Conservation (phyloP, 2,797 vertebrate species). For the Sternarchorhynchus goeldii region DNA sequence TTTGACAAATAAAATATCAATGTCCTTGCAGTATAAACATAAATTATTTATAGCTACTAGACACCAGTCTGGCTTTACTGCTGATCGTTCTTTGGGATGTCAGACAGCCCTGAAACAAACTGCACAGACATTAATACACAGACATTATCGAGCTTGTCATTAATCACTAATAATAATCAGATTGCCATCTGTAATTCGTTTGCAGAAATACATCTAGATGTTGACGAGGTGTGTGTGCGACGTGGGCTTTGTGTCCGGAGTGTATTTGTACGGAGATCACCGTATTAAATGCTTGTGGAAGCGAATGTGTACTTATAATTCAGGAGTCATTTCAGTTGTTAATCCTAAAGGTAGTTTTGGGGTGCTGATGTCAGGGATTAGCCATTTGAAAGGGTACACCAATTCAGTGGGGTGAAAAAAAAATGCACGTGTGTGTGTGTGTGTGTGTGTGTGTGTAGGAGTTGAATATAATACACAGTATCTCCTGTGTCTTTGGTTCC, state of each 20-base stretch:
- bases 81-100: neutral
- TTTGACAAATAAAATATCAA: neutral
- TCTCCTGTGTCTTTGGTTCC: neutral
- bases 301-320: conserved; percentile 17
- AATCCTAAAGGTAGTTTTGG: conserved; percentile 38
- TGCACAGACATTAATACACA: neutral
- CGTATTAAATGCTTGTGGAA: conserved; percentile 3
- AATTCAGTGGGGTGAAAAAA: neutral
- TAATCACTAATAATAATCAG: neutral
- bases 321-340: conserved; percentile 19
- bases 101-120: neutral
- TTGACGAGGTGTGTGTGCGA: neutral
- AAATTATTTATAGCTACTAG: conserved; percentile 1
- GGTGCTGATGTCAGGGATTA: conserved; percentile 34
- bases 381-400: neutral
- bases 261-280: neutral
- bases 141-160: neutral
- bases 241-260: neutral
- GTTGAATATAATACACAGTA: too few species aligned
- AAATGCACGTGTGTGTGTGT: too few species aligned
- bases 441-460: too few species aligned
- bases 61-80: neutral
- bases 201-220: neutral
- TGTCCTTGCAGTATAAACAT: neutral
- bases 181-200: neutral